phyloP scores from a whole-genome alignment of 2,797 vertebrate genomes.

The Characodon lateralis region DNA sequence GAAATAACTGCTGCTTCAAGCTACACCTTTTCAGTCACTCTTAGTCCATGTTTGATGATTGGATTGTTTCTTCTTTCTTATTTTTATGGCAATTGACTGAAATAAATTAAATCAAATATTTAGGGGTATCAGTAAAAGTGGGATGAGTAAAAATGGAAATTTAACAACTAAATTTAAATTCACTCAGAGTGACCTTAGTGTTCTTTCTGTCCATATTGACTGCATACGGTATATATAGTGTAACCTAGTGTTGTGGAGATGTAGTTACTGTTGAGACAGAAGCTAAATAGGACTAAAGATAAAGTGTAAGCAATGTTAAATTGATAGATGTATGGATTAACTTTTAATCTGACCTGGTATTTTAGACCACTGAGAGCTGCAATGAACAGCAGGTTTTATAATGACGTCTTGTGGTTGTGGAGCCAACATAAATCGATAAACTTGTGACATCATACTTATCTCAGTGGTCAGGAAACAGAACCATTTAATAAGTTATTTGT shows the following conservation, averaged over 20 bases:
- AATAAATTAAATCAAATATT: not conserved
- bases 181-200: not conserved
- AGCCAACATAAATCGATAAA: not conserved
- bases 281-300: not conserved
- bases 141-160: not conserved
- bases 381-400: not conserved
- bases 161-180: not conserved
- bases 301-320: not conserved
- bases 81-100: not conserved
- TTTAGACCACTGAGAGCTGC: not conserved
- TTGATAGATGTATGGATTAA: not conserved
- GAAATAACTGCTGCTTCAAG: not conserved
- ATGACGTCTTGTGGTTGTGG: not conserved
- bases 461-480: constrained; percentile 6
- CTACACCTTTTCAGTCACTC: not conserved
- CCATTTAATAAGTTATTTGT: constrained; percentile 2
- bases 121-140: not conserved
- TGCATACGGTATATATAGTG: not conserved
- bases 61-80: not conserved
- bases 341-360: not conserved
- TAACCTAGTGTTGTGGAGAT: not conserved
- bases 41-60: not conserved
- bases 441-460: not conserved
- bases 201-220: not conserved
- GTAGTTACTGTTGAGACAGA: not conserved